Evolutionary conservation across 2,888 invertebrate genomes (phyloP).

Genomic region (Blastobasis lacticolella): DNA sequence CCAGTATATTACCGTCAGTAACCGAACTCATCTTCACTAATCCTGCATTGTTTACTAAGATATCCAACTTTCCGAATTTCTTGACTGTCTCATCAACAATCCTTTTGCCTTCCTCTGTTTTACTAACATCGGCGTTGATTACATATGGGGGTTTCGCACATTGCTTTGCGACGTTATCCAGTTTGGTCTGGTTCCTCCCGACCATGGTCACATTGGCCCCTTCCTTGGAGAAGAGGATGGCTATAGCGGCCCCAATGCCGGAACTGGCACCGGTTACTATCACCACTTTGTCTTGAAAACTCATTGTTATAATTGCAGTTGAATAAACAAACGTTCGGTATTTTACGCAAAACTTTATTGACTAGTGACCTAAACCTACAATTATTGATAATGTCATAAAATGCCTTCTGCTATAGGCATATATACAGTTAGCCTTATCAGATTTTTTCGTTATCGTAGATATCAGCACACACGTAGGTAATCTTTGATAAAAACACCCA

Average conservation of each 20-base stretch:
- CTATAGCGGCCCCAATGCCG: too few relatives aligned
- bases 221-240: too few relatives aligned
- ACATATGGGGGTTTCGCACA: constrained; percentile 53
- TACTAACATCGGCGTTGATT: constrained; percentile 25
- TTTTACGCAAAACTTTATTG: too few relatives aligned
- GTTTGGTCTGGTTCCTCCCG: constrained; percentile 24
- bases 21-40: not conserved
- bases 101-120: constrained; percentile 18
- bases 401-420: too few relatives aligned
- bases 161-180: constrained; percentile 17
- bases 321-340: too few relatives aligned
- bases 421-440: too few relatives aligned
- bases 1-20: not conserved
- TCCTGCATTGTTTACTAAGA: constrained; percentile 11
- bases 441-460: too few relatives aligned
- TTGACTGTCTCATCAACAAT: constrained; percentile 20
- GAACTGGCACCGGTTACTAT: constrained; percentile 80
- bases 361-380: too few relatives aligned
- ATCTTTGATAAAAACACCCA: too few relatives aligned
- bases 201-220: constrained; percentile 24
- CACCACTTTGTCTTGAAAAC: constrained; percentile 76
- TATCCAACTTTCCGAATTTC: constrained; percentile 7
- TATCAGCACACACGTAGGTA: too few relatives aligned
- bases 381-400: too few relatives aligned
- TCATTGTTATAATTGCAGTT: too few relatives aligned